Base-by-base conservation (phyloP, 2,888 invertebrate genomes). In the Rhingia rostrata region DNA sequence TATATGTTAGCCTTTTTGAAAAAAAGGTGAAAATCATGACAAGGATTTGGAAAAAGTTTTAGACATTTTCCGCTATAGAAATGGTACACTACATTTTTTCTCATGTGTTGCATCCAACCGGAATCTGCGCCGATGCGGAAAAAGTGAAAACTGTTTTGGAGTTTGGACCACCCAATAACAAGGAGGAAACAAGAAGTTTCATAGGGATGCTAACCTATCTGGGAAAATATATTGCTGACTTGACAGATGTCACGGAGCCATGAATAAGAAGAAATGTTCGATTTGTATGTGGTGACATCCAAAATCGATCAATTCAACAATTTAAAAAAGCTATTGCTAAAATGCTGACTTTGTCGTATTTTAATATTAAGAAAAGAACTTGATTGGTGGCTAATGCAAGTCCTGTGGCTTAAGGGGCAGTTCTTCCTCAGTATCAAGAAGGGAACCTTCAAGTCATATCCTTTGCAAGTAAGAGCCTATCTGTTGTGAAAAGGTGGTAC, bases 171-270 rank as follows among this genome's bases (percentile, higher is more conserved):
- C 88, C 88, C 4, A 66, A 33, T 3, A 87, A 47, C 12, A 87
- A 87, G 70, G 88, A 88, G 49, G 89, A 88, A 73, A 66, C 87
- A 9, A 87, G 88, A 14, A 89, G 89, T 81, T 89, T 90, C 64
- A 75, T 89, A 5, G 90, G 89, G 0, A 45, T 90, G 49, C 87
- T 88, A 35, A 90, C 89, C 64, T 91, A 89, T 79, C 88, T 77
- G 53, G 88, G 86, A 32, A 89, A 86, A 87, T 90, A 86, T 86
- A 81, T 87, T 47, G 86, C 86, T 1, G 79, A 87, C 88, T 35
- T 87, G 37, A 77, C 87, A 4, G 78, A 80, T 64, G 86, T 86
- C 53, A 87, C 88, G 14, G 87, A 88, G 32, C 87, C 90, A 7
- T 74, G 90, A 10, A 74, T 89, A 30, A 87, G 87, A 67, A 70